phyloP scores from a whole-genome alignment of 2,113 vertebrate species.

The Coregonus clupeaformis region DNA sequence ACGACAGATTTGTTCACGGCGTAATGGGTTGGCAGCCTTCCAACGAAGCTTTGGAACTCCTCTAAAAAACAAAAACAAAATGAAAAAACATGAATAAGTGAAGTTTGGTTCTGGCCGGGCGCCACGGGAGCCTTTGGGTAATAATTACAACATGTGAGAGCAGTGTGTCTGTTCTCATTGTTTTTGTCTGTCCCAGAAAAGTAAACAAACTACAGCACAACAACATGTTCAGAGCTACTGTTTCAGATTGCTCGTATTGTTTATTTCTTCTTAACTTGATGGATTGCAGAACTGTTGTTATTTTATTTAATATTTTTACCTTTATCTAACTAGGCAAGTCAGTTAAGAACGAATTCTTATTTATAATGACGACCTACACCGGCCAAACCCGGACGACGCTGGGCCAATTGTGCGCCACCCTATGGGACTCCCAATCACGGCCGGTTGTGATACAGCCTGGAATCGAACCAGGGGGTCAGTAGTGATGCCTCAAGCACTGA shows the following conservation, averaged over 20 bases:
- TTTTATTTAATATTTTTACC: too few species aligned
- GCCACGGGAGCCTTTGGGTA: slow-evolving; percentile 22
- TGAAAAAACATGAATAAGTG: slow-evolving; percentile 45
- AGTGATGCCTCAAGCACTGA: too few species aligned
- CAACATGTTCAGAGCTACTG: slow-evolving; percentile 1
- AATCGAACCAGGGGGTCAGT: too few species aligned
- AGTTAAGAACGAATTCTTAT: too few species aligned
- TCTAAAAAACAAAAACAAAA: slow-evolving; percentile 58
- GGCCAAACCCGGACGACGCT: too few species aligned
- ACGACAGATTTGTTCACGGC: slow-evolving; percentile 76
- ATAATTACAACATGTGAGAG: slow-evolving; percentile 18
- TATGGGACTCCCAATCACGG: too few species aligned
- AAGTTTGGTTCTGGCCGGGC: slow-evolving; percentile 30
- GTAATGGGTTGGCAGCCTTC: slow-evolving; percentile 71
- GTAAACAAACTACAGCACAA: slow-evolving; percentile 36
- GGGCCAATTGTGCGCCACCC: too few species aligned
- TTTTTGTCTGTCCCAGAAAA: slow-evolving; percentile 47
- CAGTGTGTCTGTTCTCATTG: not conserved
- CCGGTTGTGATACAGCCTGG: too few species aligned
- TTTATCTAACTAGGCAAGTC: too few species aligned
- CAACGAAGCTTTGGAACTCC: slow-evolving; percentile 78
- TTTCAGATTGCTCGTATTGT: slow-evolving; percentile 16
- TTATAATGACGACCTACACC: too few species aligned
- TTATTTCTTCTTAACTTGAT: not conserved
- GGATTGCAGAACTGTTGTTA: slow-evolving; percentile 17